Evolutionary conservation across 2,888 invertebrate species (phyloP).

Genomic region (Liodrosophila aerea): DNA sequence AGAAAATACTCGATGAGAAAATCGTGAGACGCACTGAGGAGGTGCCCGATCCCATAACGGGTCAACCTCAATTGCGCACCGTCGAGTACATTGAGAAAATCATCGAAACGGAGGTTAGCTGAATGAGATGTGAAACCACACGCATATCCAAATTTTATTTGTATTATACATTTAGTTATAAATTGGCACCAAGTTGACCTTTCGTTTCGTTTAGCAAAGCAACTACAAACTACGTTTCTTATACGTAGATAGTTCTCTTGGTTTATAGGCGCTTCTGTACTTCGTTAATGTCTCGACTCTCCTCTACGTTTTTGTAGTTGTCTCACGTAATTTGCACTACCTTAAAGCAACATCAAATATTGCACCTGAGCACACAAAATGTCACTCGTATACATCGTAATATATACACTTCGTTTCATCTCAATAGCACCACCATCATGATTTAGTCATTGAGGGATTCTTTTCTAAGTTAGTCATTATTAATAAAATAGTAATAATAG

Average conservation of each 20-base stretch:
- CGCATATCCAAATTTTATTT: conserved; percentile 21
- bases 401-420: too few relatives aligned
- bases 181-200: conserved; percentile 59
- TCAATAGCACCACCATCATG: neutral
- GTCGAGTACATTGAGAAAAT: conserved; percentile 97
- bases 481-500: too few relatives aligned
- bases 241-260: conserved; percentile 29
- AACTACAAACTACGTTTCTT: conserved; percentile 43
- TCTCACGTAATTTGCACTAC: neutral
- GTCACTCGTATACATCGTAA: conserved; percentile 22
- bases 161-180: conserved; percentile 1
- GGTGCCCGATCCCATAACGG: conserved; percentile 92
- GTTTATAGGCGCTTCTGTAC: conserved; percentile 46
- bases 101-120: conserved; percentile 95
- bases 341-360: too few relatives aligned
- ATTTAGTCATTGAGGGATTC: too few relatives aligned
- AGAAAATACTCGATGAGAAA: conserved; percentile 94
- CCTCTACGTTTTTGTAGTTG: conserved; percentile 21
- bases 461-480: too few relatives aligned
- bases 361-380: conserved; percentile 7
- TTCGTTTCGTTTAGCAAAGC: conserved; percentile 35
- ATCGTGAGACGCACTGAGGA: conserved; percentile 93
- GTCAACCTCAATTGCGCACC: conserved; percentile 93
- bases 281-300: conserved; percentile 27
- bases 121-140: conserved; percentile 38